A percentile compares a stretch with the other conserved stretches of the same genome.
Conservation (phyloP, 1,140 invertebrate species). For the Neomicropteryx cornuta region DNA sequence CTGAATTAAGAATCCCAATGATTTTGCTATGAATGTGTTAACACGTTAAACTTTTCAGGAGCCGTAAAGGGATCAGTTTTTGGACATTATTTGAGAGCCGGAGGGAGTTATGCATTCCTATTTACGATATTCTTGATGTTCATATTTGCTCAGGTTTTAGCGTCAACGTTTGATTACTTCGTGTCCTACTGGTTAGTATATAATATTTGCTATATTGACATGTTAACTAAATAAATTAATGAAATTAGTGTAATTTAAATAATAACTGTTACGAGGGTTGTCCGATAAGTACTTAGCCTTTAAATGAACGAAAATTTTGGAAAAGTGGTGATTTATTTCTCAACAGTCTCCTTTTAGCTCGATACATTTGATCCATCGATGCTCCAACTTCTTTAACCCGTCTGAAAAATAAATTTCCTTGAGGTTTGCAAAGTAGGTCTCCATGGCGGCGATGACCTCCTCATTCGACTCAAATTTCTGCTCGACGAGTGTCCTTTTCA, state of each 20-base stretch:
- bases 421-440: too few relatives aligned
- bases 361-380: too few relatives aligned
- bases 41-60: slow-evolving; percentile 3
- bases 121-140: slow-evolving; percentile 7
- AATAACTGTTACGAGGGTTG: too few relatives aligned
- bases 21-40: slow-evolving; percentile 5
- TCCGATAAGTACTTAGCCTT: too few relatives aligned
- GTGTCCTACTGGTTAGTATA: slow-evolving; percentile 13
- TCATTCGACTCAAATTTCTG: too few relatives aligned
- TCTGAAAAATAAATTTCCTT: too few relatives aligned
- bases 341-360: too few relatives aligned
- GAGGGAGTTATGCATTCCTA: slow-evolving; percentile 7
- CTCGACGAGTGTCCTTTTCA: too few relatives aligned
- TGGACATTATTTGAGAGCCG: slow-evolving; percentile 12
- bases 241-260: slow-evolving; percentile 1
- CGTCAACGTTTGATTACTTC: slow-evolving; percentile 13
- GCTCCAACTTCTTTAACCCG: too few relatives aligned
- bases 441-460: too few relatives aligned
- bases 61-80: slow-evolving; percentile 11
- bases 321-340: too few relatives aligned
- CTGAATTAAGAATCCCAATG: neutral
- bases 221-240: neutral
- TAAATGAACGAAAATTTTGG: too few relatives aligned
- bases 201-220: slow-evolving; percentile 4
- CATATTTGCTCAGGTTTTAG: slow-evolving; percentile 6